Percentiles rank a stretch among this genome's conserved stretches.
phyloP scores from a whole-genome alignment of 2,888 invertebrate genomes.

The Ferdinandea cuprea region DNA sequence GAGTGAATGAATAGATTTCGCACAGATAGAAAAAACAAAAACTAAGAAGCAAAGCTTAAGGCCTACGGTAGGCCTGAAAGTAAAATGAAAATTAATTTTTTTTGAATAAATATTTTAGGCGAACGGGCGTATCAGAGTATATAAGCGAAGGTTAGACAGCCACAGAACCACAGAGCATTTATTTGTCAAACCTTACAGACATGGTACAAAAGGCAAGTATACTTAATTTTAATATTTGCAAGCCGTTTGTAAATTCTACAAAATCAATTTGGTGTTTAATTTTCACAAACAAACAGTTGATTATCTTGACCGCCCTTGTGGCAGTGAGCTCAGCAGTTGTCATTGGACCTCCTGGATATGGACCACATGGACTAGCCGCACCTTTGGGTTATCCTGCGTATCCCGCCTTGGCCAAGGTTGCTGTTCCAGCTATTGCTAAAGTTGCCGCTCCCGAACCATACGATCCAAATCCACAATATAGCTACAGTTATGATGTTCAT shows the following conservation, averaged over 20 bases:
- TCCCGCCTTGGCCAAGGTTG: slow-evolving; percentile 77
- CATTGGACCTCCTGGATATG: slow-evolving; percentile 78
- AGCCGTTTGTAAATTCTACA: background rate
- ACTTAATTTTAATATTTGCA: slow-evolving; percentile 25
- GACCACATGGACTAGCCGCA: slow-evolving; percentile 66
- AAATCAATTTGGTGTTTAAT: slow-evolving; percentile 6
- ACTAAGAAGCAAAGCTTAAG: slow-evolving; percentile 40
- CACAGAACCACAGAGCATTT: slow-evolving; percentile 81
- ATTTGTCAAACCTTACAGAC: slow-evolving; percentile 81
- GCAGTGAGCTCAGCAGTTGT: slow-evolving; percentile 79
- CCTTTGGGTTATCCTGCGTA: slow-evolving; percentile 75
- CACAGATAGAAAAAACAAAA: slow-evolving; percentile 39
- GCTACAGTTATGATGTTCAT: slow-evolving; percentile 85
- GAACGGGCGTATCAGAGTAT: slow-evolving; percentile 73
- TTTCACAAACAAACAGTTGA: slow-evolving; percentile 75
- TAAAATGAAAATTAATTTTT: slow-evolving; percentile 70
- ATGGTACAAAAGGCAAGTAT: slow-evolving; percentile 81
- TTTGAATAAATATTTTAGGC: slow-evolving; percentile 70
- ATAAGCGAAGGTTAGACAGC: slow-evolving; percentile 73
- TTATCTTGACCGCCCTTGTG: slow-evolving; percentile 80
- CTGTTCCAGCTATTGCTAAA: slow-evolving; percentile 78
- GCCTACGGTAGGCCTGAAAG: slow-evolving; percentile 73
- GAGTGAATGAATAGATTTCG: slow-evolving; percentile 60
- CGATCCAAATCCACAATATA: slow-evolving; percentile 85
- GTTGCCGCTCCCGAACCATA: slow-evolving; percentile 80